phyloP scores from a whole-genome alignment of 2,113 vertebrate species.

The Phrynosoma platyrhinos region DNA sequence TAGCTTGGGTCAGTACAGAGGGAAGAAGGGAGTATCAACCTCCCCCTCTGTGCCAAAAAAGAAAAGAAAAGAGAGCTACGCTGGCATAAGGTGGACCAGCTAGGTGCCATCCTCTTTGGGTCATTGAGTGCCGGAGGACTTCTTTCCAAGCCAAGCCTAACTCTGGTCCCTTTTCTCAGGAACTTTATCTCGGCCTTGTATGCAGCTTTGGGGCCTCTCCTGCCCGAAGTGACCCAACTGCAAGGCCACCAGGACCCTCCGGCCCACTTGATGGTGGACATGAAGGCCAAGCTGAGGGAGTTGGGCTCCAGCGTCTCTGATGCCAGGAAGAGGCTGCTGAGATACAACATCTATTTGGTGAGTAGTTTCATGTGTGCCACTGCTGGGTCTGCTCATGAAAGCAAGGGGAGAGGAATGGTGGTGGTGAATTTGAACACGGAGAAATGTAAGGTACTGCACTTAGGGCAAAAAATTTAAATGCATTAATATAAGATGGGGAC shows the following conservation, averaged over 20 bases:
- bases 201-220: neutral
- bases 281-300: slow-evolving; percentile 36
- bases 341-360: slow-evolving; percentile 40
- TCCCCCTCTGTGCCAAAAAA: no score
- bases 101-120: no score
- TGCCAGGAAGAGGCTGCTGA: slow-evolving; percentile 26
- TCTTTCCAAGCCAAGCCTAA: neutral
- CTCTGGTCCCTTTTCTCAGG: neutral
- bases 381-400: no score
- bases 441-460: no score
- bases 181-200: slow-evolving; percentile 23
- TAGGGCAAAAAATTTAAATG: no score
- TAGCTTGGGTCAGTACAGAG: neutral
- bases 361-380: neutral
- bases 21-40: neutral
- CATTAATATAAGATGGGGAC: no score
- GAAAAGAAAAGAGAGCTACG: no score
- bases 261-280: slow-evolving; percentile 27
- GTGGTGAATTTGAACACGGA: no score
- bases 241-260: slow-evolving; percentile 27
- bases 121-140: neutral
- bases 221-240: slow-evolving; percentile 25
- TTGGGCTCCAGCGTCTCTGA: slow-evolving; percentile 13
- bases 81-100: neutral
- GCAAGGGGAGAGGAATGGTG: no score